These are phyloP conservation scores for Trematomus bernacchii DNA, from an alignment of 2,797 vertebrate genomes.

Conservation along the genomic window DNA sequence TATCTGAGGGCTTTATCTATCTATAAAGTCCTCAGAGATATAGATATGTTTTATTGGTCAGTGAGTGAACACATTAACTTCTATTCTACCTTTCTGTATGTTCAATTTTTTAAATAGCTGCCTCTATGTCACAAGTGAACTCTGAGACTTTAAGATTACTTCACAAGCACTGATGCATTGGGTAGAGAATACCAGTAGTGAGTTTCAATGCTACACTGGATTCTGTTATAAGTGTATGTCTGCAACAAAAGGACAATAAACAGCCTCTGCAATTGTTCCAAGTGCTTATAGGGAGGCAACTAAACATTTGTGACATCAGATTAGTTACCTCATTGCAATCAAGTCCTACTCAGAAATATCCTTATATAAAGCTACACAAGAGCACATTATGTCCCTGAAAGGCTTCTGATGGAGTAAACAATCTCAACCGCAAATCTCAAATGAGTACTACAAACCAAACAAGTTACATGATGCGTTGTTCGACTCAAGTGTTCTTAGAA, in stretches of 20 bases:
- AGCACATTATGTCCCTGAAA: conserved; percentile 13
- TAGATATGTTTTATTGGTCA: not conserved
- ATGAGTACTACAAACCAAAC: not conserved
- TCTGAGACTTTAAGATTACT: not conserved
- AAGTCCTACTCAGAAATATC: not conserved
- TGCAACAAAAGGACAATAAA: not conserved
- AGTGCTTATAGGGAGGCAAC: too few relatives aligned
- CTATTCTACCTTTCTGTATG: not conserved
- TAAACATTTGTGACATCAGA: not conserved
- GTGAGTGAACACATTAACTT: not conserved
- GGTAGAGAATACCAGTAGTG: not conserved
- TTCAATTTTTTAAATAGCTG: not conserved
- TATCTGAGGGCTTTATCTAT: too few relatives aligned
- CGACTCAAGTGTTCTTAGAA: not conserved
- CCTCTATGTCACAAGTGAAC: not conserved
- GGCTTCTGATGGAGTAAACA: not conserved
- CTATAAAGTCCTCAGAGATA: not conserved
- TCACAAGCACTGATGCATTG: not conserved
- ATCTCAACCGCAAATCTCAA: not conserved
- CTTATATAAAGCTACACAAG: not conserved
- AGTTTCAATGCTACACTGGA: not conserved
- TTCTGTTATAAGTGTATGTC: not conserved
- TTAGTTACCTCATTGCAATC: not conserved
- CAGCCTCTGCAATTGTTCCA: not conserved
- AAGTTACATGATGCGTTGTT: not conserved